Conservation (phyloP, 2,113 vertebrate genomes). For the Pseudopodoces humilis region DNA sequence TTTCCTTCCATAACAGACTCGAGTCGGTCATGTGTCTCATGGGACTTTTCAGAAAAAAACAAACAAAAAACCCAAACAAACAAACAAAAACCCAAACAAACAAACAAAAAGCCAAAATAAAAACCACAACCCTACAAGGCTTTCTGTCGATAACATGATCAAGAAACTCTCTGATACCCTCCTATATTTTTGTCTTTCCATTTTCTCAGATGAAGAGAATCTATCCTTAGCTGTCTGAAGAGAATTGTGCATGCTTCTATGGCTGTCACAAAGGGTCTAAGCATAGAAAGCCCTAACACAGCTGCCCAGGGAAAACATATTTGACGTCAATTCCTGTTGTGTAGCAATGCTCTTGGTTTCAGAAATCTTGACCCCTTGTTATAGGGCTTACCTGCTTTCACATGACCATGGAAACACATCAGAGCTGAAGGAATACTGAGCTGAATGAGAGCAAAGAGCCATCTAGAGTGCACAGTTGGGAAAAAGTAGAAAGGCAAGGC, state of each 20-base stretch:
- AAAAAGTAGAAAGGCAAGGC: not conserved
- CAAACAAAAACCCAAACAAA: not conserved
- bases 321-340: not conserved
- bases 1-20: not conserved
- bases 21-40: not conserved
- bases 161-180: not conserved
- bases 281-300: not conserved
- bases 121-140: not conserved
- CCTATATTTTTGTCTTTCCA: not conserved
- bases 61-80: not conserved
- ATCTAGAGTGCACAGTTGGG: not conserved
- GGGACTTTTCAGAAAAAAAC: not conserved
- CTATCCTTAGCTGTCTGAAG: not conserved
- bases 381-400: not conserved
- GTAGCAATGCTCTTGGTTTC: not conserved
- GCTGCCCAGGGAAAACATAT: not conserved
- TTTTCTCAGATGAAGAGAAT: not conserved
- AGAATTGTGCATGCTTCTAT: not conserved
- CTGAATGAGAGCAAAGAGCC: not conserved
- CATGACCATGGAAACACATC: not conserved
- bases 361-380: not conserved
- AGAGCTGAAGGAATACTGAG: not conserved
- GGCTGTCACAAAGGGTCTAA: not conserved
- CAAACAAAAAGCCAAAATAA: too few relatives aligned
- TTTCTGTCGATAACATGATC: not conserved